Conservation (phyloP, 2,113 vertebrate genomes). For the Malurus elegans region DNA sequence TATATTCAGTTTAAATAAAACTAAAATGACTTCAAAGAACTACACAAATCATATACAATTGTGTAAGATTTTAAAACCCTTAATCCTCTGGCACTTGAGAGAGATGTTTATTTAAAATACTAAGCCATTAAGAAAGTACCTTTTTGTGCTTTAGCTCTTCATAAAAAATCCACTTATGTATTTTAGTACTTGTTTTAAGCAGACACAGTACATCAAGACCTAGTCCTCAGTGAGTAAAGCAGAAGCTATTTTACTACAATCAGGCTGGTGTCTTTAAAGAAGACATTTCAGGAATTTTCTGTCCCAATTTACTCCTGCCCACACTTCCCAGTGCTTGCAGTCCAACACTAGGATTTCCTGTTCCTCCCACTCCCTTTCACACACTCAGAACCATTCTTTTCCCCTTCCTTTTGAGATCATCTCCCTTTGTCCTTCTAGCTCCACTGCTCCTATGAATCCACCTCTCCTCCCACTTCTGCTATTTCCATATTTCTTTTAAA, state of each 20-base stretch:
- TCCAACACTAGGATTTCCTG: not conserved
- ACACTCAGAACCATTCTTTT: not conserved
- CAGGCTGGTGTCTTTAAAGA: not conserved
- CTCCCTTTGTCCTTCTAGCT: conserved; percentile 13
- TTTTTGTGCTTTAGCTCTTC: not conserved
- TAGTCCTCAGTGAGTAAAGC: not conserved
- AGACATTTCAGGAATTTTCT: not conserved
- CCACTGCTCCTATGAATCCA: not conserved
- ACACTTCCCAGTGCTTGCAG: not conserved
- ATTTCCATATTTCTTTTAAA: not conserved
- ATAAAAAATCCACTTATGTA: not conserved
- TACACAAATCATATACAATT: not conserved
- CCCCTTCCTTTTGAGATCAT: not conserved
- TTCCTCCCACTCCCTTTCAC: conserved; percentile 11
- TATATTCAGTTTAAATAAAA: not conserved
- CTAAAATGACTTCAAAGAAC: not conserved
- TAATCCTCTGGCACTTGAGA: not conserved
- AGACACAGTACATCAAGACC: not conserved
- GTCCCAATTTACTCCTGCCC: not conserved
- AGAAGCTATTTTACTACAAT: not conserved
- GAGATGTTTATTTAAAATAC: not conserved
- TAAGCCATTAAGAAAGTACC: not conserved
- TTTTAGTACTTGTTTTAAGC: not conserved
- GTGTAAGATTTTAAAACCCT: not conserved
- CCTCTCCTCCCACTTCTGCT: not conserved